phyloP scores from a whole-genome alignment of 2,888 invertebrate species.

The Elysia crispata region DNA sequence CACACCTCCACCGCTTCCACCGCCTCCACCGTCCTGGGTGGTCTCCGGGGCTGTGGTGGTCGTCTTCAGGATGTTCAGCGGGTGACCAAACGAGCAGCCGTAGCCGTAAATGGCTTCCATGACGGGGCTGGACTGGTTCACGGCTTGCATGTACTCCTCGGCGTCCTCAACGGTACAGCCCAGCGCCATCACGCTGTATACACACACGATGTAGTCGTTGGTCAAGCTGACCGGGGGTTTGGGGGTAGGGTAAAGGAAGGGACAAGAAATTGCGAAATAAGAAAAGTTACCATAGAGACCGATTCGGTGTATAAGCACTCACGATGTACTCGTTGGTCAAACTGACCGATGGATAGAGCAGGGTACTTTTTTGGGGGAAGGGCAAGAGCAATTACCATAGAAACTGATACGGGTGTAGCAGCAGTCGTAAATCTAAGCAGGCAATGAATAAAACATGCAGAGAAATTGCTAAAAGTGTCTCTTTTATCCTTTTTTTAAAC shows the following conservation, averaged over 20 bases:
- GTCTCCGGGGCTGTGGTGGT: constrained; percentile 40
- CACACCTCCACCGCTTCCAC: not conserved
- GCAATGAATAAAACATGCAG: too few species aligned
- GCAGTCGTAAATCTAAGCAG: too few species aligned
- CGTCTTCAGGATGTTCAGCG: constrained; percentile 53
- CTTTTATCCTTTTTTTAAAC: too few species aligned
- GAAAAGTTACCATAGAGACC: too few species aligned
- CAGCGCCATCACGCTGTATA: constrained; percentile 65
- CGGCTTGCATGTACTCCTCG: constrained; percentile 62
- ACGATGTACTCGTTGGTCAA: too few species aligned
- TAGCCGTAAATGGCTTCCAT: constrained; percentile 51
- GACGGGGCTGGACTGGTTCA: constrained; percentile 60
- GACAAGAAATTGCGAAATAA: not conserved
- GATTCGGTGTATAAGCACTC: too few species aligned
- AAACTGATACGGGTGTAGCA: too few species aligned
- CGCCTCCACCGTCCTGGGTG: not conserved
- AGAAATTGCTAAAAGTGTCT: too few species aligned
- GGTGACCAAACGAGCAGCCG: constrained; percentile 53
- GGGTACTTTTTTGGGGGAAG: too few species aligned
- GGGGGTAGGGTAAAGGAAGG: not conserved
- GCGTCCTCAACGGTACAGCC: constrained; percentile 68
- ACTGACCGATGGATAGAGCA: not conserved
- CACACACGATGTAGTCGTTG: constrained; percentile 66
- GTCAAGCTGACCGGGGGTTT: constrained; percentile 58
- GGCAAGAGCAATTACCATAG: too few species aligned